These are phyloP conservation scores for Meteorus sp. DNA, from an alignment of 1,140 invertebrate genomes.

Conservation along the genomic window DNA sequence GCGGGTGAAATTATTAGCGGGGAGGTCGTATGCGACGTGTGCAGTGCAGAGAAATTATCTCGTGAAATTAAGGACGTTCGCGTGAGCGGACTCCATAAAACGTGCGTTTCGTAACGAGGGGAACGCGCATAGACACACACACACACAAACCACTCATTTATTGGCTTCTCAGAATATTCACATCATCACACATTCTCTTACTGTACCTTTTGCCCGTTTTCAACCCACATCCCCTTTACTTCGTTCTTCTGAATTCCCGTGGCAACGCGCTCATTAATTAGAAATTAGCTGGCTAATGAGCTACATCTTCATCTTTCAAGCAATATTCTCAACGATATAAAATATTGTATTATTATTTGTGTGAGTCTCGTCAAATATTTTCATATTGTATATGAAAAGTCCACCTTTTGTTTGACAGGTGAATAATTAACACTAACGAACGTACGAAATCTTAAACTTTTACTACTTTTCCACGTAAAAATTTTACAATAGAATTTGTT, in stretches of 20 bases:
- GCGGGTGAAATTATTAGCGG: conserved; percentile 18
- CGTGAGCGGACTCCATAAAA: conserved; percentile 22
- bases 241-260: neutral
- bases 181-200: too few relatives aligned
- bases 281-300: conserved; percentile 29
- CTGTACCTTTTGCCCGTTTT: neutral
- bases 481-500: neutral
- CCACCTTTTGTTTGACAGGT: neutral
- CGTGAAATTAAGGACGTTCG: conserved; percentile 11
- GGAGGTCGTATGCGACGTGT: conserved; percentile 7
- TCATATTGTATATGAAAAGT: neutral
- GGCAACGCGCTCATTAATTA: conserved; percentile 26
- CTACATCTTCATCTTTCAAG: neutral
- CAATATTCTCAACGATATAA: neutral
- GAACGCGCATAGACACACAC: neutral
- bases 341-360: conserved; percentile 26
- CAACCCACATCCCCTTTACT: neutral
- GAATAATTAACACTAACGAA: neutral
- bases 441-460: neutral
- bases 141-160: neutral
- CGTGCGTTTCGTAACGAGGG: neutral
- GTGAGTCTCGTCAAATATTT: too few relatives aligned
- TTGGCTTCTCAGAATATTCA: neutral
- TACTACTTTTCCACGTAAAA: neutral
- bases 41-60: neutral